Evolutionary conservation across 1,140 invertebrate genomes (phyloP).

Genomic region (Meloidogyne hapla): DNA sequence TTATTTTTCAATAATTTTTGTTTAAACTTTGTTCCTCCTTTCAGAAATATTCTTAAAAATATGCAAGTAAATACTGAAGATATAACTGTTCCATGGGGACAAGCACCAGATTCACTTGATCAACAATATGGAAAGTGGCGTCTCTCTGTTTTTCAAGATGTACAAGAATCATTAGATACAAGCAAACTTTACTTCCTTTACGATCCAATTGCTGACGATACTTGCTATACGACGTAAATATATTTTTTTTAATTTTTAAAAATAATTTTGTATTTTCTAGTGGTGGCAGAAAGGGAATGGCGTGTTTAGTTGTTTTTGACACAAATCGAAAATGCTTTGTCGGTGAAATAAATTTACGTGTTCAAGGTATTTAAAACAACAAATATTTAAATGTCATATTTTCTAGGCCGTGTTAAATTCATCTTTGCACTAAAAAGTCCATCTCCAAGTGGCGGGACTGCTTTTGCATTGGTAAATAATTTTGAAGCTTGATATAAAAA

Average conservation of each 20-base stretch:
- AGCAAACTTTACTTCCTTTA: slow-evolving; percentile 62
- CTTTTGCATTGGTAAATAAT: slow-evolving; percentile 56
- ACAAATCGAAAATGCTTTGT: slow-evolving; percentile 59
- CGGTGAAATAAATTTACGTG: slow-evolving; percentile 55
- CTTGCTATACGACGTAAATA: slow-evolving; percentile 53
- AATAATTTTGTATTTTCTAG: slow-evolving; percentile 37
- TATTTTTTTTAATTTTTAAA: slow-evolving; percentile 24
- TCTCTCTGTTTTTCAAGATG: slow-evolving; percentile 60
- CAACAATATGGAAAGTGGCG: slow-evolving; percentile 58
- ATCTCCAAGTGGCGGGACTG: slow-evolving; percentile 51
- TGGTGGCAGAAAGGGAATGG: slow-evolving; percentile 54
- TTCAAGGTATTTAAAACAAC: slow-evolving; percentile 44
- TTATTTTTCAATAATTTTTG: too few species aligned
- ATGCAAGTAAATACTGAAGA: slow-evolving; percentile 55
- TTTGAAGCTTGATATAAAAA: too few species aligned
- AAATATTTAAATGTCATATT: background rate
- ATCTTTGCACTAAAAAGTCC: slow-evolving; percentile 54
- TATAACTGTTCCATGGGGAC: slow-evolving; percentile 63
- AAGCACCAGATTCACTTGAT: slow-evolving; percentile 59
- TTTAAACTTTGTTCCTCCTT: slow-evolving; percentile 19
- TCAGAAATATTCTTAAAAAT: background rate
- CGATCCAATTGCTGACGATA: slow-evolving; percentile 59
- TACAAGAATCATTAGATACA: slow-evolving; percentile 59
- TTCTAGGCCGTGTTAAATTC: slow-evolving; percentile 59
- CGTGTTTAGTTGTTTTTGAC: slow-evolving; percentile 58